Evolutionary conservation across 2,797 vertebrate species (phyloP).

Genomic region (Cephalopachus bancanus): DNA sequence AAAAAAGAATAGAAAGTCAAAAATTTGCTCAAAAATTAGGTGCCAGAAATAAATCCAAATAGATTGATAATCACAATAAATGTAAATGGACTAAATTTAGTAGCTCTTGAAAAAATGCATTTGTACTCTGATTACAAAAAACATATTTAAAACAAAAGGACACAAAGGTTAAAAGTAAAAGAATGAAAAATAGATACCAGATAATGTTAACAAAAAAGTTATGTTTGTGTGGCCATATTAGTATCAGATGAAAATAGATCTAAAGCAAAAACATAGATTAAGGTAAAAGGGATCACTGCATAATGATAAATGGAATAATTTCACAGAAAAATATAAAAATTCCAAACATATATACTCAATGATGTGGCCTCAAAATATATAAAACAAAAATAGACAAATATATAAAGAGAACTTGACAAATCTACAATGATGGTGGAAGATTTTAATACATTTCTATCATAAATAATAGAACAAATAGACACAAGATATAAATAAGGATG

Average conservation of each 20-base stretch:
- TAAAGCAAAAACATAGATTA: slow-evolving; percentile 18
- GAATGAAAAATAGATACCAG: slow-evolving; percentile 28
- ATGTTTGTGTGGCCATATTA: not conserved
- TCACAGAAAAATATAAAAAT: slow-evolving; percentile 1
- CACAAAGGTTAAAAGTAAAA: slow-evolving; percentile 57
- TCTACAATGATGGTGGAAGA: not conserved
- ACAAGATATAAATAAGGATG: not conserved
- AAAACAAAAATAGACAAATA: slow-evolving; percentile 27
- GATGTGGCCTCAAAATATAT: not conserved
- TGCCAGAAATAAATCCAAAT: slow-evolving; percentile 50
- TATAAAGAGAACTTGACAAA: not conserved
- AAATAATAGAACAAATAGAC: not conserved
- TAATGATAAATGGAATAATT: not conserved
- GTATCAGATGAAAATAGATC: slow-evolving; percentile 38
- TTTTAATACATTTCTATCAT: not conserved
- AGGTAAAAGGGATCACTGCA: not conserved
- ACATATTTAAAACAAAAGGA: slow-evolving; percentile 57
- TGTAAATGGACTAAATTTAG: slow-evolving; percentile 63
- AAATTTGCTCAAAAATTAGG: slow-evolving; percentile 19
- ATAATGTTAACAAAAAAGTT: slow-evolving; percentile 36
- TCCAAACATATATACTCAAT: not conserved
- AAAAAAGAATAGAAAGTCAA: not conserved
- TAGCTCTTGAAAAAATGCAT: not conserved
- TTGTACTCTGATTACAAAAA: not conserved
- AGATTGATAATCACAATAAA: slow-evolving; percentile 64